Base-by-base conservation (phyloP, 2,797 vertebrate species). In the Molossus molossus region DNA sequence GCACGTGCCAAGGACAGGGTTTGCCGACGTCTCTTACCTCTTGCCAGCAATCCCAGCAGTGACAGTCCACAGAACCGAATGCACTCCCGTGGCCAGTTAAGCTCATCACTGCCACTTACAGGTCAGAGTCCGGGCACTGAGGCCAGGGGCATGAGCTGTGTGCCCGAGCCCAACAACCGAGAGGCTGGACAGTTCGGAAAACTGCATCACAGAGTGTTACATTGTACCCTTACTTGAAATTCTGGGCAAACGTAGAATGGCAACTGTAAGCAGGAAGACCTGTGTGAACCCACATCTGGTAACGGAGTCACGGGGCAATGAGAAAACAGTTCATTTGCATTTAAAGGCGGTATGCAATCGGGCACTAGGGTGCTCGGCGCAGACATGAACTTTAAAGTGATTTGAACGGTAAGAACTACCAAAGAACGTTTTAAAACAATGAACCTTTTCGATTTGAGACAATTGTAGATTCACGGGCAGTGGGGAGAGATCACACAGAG, bases 311-410 rank as follows among this genome's bases (percentile, higher is more conserved):
- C 12, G 65, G 37, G 79, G 11, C 50, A 40, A 1, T 55, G 27
- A 75, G 50, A 79, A 93, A 82, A 89, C 60, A 70, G 76, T 50
- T 62, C 37, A 33, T 93, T 73, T 69, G 33, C 45, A 27, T 64
- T 60, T 60, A 75, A 69, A 79, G 45, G 29, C 6, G 6, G 2
- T 75, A 76, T 29, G 5, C 45, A 93, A 70, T 88, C 65, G n/a
- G 48, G 64, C 79, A 79, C 69, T 72, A 25, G 50, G 79, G 27
- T 86, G 10, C 62, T 40, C 37, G 50, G 76, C 50, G 15, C 20
- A 69, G 53, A 70, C 1, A 18, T 87, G 72, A 62, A 76, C 83
- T 62, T 75, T 27, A 62, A 40, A 86, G 93, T 67, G 15, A 75
- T 29, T 57, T 10, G 9, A 84, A 62, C 23, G 57, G 11, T 82